A percentile compares a stretch with the other conserved stretches of the same genome.
These are phyloP conservation scores for Heterodera schachtii DNA, from an alignment of 1,140 invertebrate species.

Conservation along the genomic window DNA sequence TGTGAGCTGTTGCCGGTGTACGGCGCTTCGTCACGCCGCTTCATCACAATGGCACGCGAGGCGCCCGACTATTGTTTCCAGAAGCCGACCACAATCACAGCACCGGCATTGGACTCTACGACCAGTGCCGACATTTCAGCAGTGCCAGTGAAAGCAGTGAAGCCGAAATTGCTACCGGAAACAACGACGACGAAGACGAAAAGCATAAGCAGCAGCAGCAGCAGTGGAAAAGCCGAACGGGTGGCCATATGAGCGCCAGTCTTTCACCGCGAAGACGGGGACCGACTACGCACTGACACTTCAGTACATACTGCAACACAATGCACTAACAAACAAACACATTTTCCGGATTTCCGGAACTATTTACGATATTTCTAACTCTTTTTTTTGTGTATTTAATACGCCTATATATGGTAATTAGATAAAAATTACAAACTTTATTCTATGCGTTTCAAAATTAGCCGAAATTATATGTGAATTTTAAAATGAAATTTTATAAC, in stretches of 20 bases:
- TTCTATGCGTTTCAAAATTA: no score
- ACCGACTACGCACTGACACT: no score
- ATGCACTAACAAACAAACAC: no score
- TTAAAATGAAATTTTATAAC: no score
- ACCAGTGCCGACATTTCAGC: background rate
- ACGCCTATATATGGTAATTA: no score
- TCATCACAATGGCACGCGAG: conserved; percentile 55
- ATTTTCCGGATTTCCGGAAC: background rate
- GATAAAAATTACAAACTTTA: no score
- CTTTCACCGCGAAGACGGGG: background rate
- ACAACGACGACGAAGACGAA: background rate
- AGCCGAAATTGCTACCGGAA: no score
- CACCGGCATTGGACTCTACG: background rate
- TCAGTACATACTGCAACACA: background rate
- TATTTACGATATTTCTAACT: no score
- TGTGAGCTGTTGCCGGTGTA: conserved; percentile 59
- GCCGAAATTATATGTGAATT: no score
- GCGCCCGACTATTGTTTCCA: conserved; percentile 59
- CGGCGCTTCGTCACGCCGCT: conserved; percentile 58
- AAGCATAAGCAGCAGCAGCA: no score
- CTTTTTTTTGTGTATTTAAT: background rate
- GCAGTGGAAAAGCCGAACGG: background rate
- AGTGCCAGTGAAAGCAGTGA: background rate
- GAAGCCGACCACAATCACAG: background rate
- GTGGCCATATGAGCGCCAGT: background rate